phyloP scores from a whole-genome alignment of 2,888 invertebrate species.

The Scrobipalpa costella region DNA sequence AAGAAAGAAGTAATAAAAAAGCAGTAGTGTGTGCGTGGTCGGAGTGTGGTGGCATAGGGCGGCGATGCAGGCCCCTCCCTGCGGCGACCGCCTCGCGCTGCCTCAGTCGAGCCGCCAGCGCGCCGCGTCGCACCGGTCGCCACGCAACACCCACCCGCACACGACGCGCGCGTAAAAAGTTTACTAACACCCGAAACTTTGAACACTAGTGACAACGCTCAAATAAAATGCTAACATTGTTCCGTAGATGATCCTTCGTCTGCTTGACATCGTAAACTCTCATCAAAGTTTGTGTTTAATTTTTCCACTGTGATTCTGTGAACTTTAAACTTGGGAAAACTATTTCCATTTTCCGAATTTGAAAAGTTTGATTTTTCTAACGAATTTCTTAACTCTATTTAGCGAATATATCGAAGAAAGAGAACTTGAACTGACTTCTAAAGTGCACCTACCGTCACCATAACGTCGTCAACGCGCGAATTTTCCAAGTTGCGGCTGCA shows the following conservation, averaged over 20 bases:
- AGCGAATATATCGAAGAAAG: neutral
- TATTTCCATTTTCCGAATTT: conserved; percentile 8
- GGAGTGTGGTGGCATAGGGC: conserved; percentile 78
- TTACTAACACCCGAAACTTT: conserved; percentile 68
- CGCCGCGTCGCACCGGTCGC: conserved; percentile 73
- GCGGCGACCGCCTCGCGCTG: conserved; percentile 64
- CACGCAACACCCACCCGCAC: conserved; percentile 55
- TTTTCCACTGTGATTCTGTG: conserved; percentile 32
- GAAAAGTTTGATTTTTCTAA: conserved; percentile 12
- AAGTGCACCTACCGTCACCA: conserved; percentile 37
- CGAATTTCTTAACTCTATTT: conserved; percentile 10
- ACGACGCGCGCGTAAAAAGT: conserved; percentile 74
- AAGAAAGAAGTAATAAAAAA: conserved; percentile 81
- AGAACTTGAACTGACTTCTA: conserved; percentile 5
- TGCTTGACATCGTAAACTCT: conserved; percentile 10
- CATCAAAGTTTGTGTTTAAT: conserved; percentile 43
- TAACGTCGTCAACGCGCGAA: conserved; percentile 36
- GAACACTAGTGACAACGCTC: conserved; percentile 51
- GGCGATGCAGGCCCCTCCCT: conserved; percentile 78
- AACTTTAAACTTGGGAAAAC: conserved; percentile 23
- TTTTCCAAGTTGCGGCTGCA: conserved; percentile 47
- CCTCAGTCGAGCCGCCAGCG: conserved; percentile 73
- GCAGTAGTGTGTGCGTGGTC: conserved; percentile 76
- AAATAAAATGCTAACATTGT: conserved; percentile 39
- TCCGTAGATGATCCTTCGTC: conserved; percentile 31